A percentile compares a stretch with the other conserved stretches of the same genome.
Conservation (phyloP, 1,140 invertebrate species). For the Dendrolimus punctatus region DNA sequence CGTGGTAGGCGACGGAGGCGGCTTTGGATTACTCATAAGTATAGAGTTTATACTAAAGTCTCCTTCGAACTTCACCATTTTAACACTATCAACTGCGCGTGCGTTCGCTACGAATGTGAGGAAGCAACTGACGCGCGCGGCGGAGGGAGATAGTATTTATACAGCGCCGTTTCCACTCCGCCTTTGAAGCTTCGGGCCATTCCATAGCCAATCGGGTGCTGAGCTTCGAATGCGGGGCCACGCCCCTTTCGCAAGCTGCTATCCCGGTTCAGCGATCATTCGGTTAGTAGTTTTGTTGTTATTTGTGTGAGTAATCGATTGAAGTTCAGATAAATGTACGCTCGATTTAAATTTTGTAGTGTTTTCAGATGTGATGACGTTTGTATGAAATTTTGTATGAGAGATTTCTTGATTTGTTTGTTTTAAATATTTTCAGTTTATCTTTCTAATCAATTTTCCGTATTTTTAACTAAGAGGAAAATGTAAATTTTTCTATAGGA, state of each 20-base stretch:
- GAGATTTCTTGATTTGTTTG: no score
- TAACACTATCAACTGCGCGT: slow-evolving; percentile 42
- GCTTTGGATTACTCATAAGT: slow-evolving; percentile 54
- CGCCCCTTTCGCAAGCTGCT: slow-evolving; percentile 26
- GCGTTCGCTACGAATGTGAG: no score
- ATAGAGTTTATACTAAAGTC: slow-evolving; percentile 67
- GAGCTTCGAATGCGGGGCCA: slow-evolving; percentile 49
- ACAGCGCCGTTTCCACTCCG: slow-evolving; percentile 25
- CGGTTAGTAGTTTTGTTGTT: slow-evolving; percentile 21
- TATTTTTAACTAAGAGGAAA: no score
- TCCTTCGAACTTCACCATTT: slow-evolving; percentile 68
- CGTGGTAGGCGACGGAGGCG: slow-evolving; percentile 48
- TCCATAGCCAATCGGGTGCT: slow-evolving; percentile 26
- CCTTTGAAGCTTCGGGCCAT: slow-evolving; percentile 29
- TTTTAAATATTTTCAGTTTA: no score
- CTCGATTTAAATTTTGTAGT: no score
- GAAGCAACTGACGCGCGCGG: slow-evolving; percentile 47
- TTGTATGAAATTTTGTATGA: no score
- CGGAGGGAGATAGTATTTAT: slow-evolving; percentile 50
- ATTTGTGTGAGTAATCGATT: slow-evolving; percentile 3
- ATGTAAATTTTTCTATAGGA: no score
- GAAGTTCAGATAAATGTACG: no score
- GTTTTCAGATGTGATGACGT: no score
- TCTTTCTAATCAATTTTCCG: no score
- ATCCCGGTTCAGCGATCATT: slow-evolving; percentile 13